Evolutionary conservation across 2,888 invertebrate species (phyloP).

Genomic region (Lamellibrachia satsuma): DNA sequence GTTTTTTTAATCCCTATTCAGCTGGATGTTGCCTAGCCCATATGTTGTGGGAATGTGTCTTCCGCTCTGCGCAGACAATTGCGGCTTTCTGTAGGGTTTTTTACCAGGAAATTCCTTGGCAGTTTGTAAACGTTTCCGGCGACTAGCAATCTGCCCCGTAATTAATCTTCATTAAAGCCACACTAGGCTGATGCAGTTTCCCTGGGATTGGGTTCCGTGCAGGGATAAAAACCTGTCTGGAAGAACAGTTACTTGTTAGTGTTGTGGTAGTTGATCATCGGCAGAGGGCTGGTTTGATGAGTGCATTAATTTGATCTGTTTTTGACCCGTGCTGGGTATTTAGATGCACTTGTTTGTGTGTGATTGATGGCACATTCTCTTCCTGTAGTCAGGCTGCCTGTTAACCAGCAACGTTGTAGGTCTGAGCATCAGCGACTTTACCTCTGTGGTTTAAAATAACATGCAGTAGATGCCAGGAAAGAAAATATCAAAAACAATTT

Average conservation of each 20-base stretch:
- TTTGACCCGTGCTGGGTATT: neutral
- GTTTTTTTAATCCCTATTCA: neutral
- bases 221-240: neutral
- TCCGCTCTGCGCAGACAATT: neutral
- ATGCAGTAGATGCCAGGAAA: neutral
- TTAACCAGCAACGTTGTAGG: neutral
- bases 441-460: neutral
- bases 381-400: neutral
- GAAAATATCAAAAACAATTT: neutral
- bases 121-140: neutral
- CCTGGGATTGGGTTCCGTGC: neutral
- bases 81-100: neutral
- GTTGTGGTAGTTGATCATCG: neutral
- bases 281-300: neutral
- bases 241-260: neutral
- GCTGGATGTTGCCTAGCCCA: neutral
- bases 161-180: neutral
- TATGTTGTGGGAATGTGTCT: neutral
- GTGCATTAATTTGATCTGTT: neutral
- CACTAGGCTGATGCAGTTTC: neutral
- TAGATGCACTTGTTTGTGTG: slow-evolving; percentile 7
- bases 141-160: neutral
- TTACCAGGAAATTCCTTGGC: neutral
- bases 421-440: neutral
- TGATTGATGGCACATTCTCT: neutral